Conservation (phyloP, 2,797 vertebrate genomes). For the Poecile montanus region DNA sequence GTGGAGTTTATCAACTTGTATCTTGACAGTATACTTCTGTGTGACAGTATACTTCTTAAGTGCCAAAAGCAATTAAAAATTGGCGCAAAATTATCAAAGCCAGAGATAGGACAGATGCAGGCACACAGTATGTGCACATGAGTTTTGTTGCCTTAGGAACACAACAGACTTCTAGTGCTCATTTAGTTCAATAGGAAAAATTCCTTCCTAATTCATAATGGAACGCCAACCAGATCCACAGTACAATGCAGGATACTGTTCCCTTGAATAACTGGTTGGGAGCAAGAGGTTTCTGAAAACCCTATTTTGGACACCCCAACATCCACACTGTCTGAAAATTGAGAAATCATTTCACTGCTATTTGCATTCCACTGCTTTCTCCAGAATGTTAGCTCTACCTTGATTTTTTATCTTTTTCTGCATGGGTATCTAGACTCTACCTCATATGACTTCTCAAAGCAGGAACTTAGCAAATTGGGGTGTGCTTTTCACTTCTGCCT, state of each 20-base stretch:
- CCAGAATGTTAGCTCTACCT: neutral
- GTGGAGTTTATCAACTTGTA: neutral
- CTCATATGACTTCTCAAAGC: neutral
- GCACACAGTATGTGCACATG: rapidly evolving
- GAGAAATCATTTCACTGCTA: neutral
- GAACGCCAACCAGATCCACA: neutral
- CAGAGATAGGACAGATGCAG: neutral
- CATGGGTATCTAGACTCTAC: neutral
- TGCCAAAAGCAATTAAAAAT: neutral
- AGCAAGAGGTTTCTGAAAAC: neutral
- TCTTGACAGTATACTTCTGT: neutral
- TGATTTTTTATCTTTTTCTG: neutral
- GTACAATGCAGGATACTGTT: neutral
- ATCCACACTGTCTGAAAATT: neutral
- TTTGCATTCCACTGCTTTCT: neutral
- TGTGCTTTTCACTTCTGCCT: neutral
- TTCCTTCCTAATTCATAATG: neutral
- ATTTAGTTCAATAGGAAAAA: neutral
- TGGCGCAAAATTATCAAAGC: neutral
- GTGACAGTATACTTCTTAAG: neutral
- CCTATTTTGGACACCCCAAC: neutral
- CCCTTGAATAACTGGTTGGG: neutral
- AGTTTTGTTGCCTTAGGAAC: neutral
- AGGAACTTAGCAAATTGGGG: neutral
- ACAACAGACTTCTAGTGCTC: neutral